Conservation (phyloP, 1,140 invertebrate genomes). For the Heliconius hermathena region DNA sequence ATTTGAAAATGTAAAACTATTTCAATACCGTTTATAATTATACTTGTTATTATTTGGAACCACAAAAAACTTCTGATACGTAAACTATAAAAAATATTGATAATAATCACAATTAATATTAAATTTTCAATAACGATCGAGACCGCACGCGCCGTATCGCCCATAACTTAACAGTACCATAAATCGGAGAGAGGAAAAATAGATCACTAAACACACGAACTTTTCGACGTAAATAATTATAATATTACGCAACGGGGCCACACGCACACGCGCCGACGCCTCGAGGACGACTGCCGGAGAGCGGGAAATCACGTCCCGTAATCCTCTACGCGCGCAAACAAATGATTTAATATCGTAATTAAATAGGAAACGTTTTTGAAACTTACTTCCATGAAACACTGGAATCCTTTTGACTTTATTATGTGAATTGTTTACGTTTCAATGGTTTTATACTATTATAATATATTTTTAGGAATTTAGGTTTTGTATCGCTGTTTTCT, state of each 20-base stretch:
- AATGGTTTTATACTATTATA: background rate
- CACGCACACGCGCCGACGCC: background rate
- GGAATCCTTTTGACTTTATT: background rate
- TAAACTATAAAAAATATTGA: too few relatives aligned
- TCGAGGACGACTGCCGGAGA: background rate
- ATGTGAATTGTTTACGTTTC: background rate
- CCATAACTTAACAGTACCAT: too few relatives aligned
- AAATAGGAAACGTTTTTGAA: background rate
- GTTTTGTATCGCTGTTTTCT: background rate
- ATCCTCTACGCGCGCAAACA: background rate
- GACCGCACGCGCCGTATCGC: too few relatives aligned
- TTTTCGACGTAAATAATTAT: background rate
- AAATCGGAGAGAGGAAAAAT: too few relatives aligned
- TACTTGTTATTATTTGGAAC: background rate
- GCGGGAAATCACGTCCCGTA: background rate
- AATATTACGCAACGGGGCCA: background rate
- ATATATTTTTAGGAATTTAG: background rate
- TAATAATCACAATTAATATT: too few relatives aligned
- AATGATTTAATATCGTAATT: background rate
- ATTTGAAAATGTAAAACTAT: background rate
- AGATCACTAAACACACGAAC: background rate
- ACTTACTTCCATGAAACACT: background rate
- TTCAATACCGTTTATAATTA: background rate
- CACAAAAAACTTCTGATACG: too few relatives aligned
- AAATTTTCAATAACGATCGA: too few relatives aligned